These are phyloP conservation scores for Clitarchus hookeri DNA, from an alignment of 2,888 invertebrate genomes.

Conservation along the genomic window DNA sequence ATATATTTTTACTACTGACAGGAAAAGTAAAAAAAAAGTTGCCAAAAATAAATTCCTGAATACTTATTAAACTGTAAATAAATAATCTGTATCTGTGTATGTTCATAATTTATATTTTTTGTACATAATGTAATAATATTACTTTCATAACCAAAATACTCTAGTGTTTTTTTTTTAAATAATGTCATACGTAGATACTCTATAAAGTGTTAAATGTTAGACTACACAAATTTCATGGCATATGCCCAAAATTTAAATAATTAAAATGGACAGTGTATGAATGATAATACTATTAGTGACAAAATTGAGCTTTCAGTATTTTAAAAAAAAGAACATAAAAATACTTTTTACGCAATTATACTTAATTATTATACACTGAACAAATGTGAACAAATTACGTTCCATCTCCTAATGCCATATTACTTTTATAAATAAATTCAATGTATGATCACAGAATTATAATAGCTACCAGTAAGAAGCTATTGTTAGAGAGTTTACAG, in stretches of 20 bases:
- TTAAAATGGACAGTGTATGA: too few relatives aligned
- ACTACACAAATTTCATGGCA: too few relatives aligned
- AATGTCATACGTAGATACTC: too few relatives aligned
- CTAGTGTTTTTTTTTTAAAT: too few relatives aligned
- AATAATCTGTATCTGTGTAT: not conserved
- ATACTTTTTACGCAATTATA: not conserved
- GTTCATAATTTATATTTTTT: constrained; percentile 4
- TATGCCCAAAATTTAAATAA: too few relatives aligned
- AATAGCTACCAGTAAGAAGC: not conserved
- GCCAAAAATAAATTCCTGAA: not conserved
- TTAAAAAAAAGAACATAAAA: not conserved
- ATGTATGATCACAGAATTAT: not conserved
- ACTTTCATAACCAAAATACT: not conserved
- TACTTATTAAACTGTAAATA: not conserved
- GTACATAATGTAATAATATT: not conserved
- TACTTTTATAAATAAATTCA: not conserved
- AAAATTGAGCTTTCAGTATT: too few relatives aligned
- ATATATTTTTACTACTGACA: not conserved
- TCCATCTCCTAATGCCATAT: not conserved
- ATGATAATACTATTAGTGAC: too few relatives aligned
- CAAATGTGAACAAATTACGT: not conserved
- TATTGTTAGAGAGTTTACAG: not conserved
- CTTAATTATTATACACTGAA: not conserved
- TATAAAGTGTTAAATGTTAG: too few relatives aligned
- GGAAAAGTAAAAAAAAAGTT: not conserved